These are phyloP conservation scores for Aricia agestis DNA, from an alignment of 1,140 invertebrate species.

Conservation along the genomic window DNA sequence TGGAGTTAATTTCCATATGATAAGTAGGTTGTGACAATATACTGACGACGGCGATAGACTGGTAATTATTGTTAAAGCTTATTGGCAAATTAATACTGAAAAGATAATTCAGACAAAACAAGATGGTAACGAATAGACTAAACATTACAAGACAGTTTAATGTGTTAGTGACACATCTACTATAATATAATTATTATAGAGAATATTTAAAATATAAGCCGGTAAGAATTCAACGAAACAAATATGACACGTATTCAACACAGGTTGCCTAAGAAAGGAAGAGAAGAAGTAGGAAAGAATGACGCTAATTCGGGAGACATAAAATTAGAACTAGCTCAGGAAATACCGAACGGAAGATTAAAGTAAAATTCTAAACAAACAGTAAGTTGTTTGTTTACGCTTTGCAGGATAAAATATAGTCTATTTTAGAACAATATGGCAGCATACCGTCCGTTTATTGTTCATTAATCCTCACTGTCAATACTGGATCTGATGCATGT, in stretches of 20 bases:
- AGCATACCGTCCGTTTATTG: conserved; percentile 49
- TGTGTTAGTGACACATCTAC: too few species aligned
- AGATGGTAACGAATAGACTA: too few species aligned
- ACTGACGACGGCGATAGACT: conserved; percentile 22
- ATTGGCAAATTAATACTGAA: background rate
- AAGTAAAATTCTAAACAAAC: conserved; percentile 15
- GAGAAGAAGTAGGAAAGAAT: background rate
- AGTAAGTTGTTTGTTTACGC: conserved; percentile 16
- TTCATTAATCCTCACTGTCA: conserved; percentile 63
- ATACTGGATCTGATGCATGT: conserved; percentile 35
- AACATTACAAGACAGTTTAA: too few species aligned
- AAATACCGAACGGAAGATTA: conserved; percentile 9
- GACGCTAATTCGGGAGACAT: background rate
- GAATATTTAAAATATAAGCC: too few species aligned
- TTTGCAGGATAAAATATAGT: conserved; percentile 26
- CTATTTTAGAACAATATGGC: conserved; percentile 51
- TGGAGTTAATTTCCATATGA: conserved; percentile 25
- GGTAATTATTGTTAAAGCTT: conserved; percentile 8
- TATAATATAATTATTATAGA: too few species aligned
- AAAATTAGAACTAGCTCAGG: conserved; percentile 13
- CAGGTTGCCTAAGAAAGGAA: background rate
- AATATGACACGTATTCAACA: too few species aligned
- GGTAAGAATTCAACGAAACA: background rate
- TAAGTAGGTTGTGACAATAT: conserved; percentile 16
- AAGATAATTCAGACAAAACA: background rate